Evolutionary conservation across 2,888 invertebrate genomes (phyloP), one percentile per base, ranked within the genome.

Genomic region (Plusia festucae): DNA sequence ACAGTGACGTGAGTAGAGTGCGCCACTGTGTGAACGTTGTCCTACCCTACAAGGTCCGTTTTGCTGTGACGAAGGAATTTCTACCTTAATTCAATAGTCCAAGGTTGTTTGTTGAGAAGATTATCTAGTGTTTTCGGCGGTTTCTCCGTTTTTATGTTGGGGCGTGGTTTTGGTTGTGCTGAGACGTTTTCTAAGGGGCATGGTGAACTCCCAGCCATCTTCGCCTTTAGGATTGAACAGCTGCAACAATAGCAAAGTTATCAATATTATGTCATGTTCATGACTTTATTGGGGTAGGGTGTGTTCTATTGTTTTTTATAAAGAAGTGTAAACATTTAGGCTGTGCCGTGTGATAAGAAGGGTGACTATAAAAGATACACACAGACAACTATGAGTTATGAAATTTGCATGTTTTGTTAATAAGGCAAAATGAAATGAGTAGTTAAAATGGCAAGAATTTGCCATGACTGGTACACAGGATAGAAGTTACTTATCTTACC

Each of bases 161-260:
- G 91, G 88, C 46, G 91, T 83, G 20, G 78, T 68, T 56, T 82
- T 84, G 2, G 73, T 1, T 20, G 73, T 46, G 54, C 79, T 85
- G 51, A 85, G 53, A 8, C 96, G 95, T 71, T 93, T 94, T 71
- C 86, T 91, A 40, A 96, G 92, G 4, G 96, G 96, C 22, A 88
- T 84, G 73, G 89, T 91, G 88, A 96, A 96, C 68, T 95, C 92
- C 96, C 96, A 96, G 0, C 95, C 96, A 34, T 96, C 96, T 53
- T 97, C 97, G 62, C 90, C 89, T 83, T 97, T 97, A 9, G 96
- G 96, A 82, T 96, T 96, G 93, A 97, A 98, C 60, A 96, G 85
- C 97, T 97, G 94, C 2, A 89, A 90, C 32, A 20, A 46, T 53
- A 60, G 18, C 16, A n/a, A 30, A 32, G 5, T 18, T 15, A 18